These are phyloP conservation scores for Ctenoplectra terminalis DNA, from an alignment of 1,140 invertebrate species.

Conservation along the genomic window DNA sequence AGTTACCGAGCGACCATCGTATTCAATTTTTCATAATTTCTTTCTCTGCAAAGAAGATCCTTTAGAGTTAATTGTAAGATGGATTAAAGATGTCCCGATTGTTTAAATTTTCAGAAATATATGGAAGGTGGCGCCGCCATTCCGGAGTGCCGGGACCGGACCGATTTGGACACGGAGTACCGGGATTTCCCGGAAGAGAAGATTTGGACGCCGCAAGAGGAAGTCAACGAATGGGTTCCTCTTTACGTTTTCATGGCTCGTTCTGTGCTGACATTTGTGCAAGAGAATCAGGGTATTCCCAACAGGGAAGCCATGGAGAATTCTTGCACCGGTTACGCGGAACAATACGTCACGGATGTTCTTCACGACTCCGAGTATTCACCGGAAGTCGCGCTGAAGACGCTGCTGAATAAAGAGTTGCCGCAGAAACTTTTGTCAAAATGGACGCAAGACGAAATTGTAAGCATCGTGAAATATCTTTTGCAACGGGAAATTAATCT, in stretches of 20 bases:
- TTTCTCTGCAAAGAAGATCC: not conserved
- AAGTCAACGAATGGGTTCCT: not conserved
- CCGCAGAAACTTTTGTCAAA: not conserved
- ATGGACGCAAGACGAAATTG: slow-evolving; percentile 9
- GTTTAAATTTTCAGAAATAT: slow-evolving; percentile 4
- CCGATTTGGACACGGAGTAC: slow-evolving; percentile 5
- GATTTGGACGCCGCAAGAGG: slow-evolving; percentile 18
- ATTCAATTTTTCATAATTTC: not conserved
- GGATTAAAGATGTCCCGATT: not conserved
- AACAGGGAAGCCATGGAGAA: slow-evolving; percentile 13
- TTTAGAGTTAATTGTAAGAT: not conserved
- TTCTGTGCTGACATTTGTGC: not conserved
- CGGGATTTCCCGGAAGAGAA: slow-evolving; percentile 21
- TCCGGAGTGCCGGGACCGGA: not conserved
- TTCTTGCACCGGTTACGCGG: not conserved
- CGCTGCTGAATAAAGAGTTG: not conserved
- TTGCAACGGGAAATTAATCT: too few species aligned
- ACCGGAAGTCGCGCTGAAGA: not conserved
- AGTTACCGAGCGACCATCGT: too few species aligned
- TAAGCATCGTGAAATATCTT: not conserved
- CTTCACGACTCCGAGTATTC: slow-evolving; percentile 2
- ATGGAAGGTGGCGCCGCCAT: not conserved
- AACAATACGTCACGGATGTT: slow-evolving; percentile 19
- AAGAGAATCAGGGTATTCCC: not conserved
- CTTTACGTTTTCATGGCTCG: not conserved